Conservation (phyloP, 2,797 vertebrate species). For the Peromyscus melanophrys region DNA sequence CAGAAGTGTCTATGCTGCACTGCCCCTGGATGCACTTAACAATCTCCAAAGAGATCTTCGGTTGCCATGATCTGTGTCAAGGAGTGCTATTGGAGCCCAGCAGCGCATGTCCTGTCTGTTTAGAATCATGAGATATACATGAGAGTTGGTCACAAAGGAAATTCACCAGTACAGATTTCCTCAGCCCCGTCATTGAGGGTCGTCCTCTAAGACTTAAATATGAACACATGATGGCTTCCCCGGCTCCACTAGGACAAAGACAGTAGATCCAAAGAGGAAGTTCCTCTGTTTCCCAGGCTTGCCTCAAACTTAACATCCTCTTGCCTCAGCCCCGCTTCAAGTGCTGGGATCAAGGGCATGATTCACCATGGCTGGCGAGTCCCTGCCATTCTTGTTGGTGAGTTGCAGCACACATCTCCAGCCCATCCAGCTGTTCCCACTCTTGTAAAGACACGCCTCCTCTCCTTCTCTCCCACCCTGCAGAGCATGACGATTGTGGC, state of each 20-base stretch:
- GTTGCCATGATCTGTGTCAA: neutral
- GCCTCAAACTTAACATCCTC: neutral
- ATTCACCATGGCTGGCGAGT: neutral
- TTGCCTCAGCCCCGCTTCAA: neutral
- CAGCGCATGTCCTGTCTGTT: neutral
- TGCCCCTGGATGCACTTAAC: neutral
- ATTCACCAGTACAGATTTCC: neutral
- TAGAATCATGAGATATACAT: neutral
- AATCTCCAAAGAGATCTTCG: neutral
- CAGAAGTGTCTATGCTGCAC: neutral
- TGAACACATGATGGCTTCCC: neutral
- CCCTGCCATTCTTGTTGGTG: neutral
- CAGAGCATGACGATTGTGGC: conserved; percentile 96
- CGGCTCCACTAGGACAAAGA: neutral
- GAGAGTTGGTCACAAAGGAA: neutral
- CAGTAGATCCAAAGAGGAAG: neutral
- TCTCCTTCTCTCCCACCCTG: conserved; percentile 24
- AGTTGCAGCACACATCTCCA: conserved; percentile 42
- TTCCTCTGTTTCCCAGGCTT: neutral
- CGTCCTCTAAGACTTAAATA: neutral
- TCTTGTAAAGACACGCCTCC: neutral
- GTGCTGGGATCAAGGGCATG: neutral
- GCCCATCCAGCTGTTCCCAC: neutral
- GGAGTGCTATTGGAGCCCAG: neutral
- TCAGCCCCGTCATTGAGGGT: no score